Conservation (phyloP, 2,113 vertebrate species). For the Semicossyphus pulcher region DNA sequence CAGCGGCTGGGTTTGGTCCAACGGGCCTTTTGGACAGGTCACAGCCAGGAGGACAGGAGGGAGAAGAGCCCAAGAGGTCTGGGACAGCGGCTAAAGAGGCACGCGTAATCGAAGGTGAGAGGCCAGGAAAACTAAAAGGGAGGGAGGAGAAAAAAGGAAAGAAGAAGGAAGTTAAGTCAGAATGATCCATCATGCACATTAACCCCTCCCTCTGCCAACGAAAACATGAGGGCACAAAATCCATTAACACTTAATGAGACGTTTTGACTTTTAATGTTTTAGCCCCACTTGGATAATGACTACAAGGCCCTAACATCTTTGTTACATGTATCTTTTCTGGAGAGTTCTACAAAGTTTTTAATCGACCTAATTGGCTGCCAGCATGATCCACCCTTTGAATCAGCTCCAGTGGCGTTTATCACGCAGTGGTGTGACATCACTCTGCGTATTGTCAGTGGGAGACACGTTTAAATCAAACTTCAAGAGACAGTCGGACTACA, state of each 20-base stretch:
- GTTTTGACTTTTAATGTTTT: conserved; percentile 39
- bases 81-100: conserved; percentile 31
- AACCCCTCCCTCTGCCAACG: conserved; percentile 48
- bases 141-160: conserved; percentile 33
- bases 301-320: conserved; percentile 49
- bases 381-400: conserved; percentile 71
- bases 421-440: conserved; percentile 72
- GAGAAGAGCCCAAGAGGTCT: background rate
- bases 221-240: conserved; percentile 43
- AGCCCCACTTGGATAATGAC: conserved; percentile 60
- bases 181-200: conserved; percentile 62
- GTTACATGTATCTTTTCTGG: conserved; percentile 65
- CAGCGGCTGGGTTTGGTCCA: conserved; percentile 34
- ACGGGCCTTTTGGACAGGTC: conserved; percentile 43
- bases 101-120: conserved; percentile 33
- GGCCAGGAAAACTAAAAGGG: conserved; percentile 64
- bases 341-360: conserved; percentile 61
- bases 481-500: conserved; percentile 44
- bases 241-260: too few species aligned
- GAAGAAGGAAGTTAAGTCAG: conserved; percentile 36
- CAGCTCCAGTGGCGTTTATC: conserved; percentile 65
- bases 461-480: conserved; percentile 67
- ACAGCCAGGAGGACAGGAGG: conserved; percentile 33
- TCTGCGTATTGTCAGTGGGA: conserved; percentile 59
- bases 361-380: conserved; percentile 70